Evolutionary conservation across 2,797 vertebrate species (phyloP), one percentile per base, ranked within the genome.

Genomic region (Enteromius argenteus): DNA sequence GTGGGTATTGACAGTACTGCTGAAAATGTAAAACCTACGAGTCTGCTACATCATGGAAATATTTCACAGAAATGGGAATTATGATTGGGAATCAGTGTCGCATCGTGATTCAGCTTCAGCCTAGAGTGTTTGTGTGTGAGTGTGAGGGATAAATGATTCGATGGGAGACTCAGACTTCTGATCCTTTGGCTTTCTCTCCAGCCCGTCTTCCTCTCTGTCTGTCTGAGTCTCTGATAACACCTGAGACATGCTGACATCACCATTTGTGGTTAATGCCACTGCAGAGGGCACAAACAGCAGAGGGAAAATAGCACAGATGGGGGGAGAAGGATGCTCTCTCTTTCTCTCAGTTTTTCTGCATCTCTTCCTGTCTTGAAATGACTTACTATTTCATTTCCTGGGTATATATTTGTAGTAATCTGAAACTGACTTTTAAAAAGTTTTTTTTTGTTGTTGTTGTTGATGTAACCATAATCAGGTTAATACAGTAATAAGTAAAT

Each of bases 181-280:
- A 53, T 67, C 44, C 67, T 56, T 30, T 56, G 62, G 62, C 46
- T 69, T 51, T 74, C 23, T 66, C 37, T 69, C 53, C 49, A 21
- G 39, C 27, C 79, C 17, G 0, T 86, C 56, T 67, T 21, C n/a
- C 30, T 74, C 32, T 76, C 80, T 76, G 13, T 32, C 71, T 72
- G 46, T 72, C n/a, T 62, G 37, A 80, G 49, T 69, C 30, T 85
- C 62, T 49, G 27, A 67, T 69, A 83, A 77, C 49, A 77, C 49
- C 72, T 68, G 58, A 73, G 53, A 80, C 66, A 49, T 64, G 44
- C 64, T 80, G 44, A 80, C 83, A 80, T 88, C 83, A 72, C 56
- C 62, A 32, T 56, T 58, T 86, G 83, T 73, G 76, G 72, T 87
- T 85, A 71, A 66, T 74, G 73, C 23, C 72, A 80, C 46, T 62